These are phyloP conservation scores for Drosophila emarginata DNA, from an alignment of 2,888 invertebrate genomes.

Conservation along the genomic window DNA sequence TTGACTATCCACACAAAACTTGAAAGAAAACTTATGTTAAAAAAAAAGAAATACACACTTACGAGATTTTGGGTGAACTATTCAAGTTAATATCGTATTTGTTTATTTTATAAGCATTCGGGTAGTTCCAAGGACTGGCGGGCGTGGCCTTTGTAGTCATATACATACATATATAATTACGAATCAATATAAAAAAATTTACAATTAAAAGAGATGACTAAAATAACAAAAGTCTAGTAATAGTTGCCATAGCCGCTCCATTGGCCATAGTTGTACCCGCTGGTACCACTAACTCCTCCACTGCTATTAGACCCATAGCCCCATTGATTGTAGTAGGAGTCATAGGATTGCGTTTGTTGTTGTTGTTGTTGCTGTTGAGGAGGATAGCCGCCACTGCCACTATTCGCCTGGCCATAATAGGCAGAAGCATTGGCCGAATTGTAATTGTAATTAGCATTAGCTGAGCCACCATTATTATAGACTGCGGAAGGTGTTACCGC, in stretches of 20 bases:
- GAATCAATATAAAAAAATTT: constrained; percentile 54
- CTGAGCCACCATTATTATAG: constrained; percentile 77
- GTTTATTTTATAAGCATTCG: constrained; percentile 1
- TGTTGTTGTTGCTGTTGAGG: constrained; percentile 47
- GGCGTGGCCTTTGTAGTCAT: not conserved
- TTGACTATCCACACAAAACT: too few species aligned
- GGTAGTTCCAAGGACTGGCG: constrained; percentile 28
- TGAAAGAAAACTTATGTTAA: not conserved
- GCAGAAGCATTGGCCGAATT: constrained; percentile 72
- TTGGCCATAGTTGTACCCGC: constrained; percentile 84
- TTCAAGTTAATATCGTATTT: constrained; percentile 25
- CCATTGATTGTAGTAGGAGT: constrained; percentile 86
- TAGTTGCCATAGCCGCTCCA: constrained; percentile 85
- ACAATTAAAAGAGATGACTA: constrained; percentile 51
- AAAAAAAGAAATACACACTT: not conserved
- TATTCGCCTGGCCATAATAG: constrained; percentile 76
- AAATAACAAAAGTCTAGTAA: constrained; percentile 66
- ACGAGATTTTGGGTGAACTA: not conserved
- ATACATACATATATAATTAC: constrained; percentile 23
- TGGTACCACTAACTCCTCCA: constrained; percentile 38
- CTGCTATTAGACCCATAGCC: constrained; percentile 83
- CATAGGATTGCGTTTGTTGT: constrained; percentile 80
- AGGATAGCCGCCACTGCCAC: constrained; percentile 63
- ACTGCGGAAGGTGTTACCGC: constrained; percentile 56
- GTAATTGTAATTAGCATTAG: constrained; percentile 77